Base-by-base conservation (phyloP, 2,797 vertebrate species). In the Cossypha dichroa region DNA sequence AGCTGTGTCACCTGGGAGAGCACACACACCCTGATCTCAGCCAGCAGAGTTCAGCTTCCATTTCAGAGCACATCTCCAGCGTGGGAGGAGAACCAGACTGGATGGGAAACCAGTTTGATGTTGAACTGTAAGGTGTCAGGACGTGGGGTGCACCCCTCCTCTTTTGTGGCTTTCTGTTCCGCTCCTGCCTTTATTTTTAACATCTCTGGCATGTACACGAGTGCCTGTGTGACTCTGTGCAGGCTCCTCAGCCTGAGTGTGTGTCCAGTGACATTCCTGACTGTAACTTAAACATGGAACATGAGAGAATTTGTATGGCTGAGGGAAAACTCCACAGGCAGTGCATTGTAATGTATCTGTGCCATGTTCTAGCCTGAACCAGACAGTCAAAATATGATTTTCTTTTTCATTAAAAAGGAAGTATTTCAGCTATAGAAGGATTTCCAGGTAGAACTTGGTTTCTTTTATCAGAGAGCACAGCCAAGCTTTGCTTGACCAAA, bases 131-230 rank as follows among this genome's bases (percentile, higher is more conserved):
- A 85, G 93, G 96, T 96, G 95, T 94, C 79, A 56, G 74, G 85
- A 45, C 75, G 80, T 2, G 43, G 83, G 46, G 17, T 56, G 64
- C 81, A 67, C 48, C 84, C 95, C 92, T 93, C 94, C 89, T 94
- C 88, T 85, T 60, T 75, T 87, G 93, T 93, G 96, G 88, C 73
- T 97, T 96, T 96, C 90, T 88, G 31, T 96, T 96, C 91, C 60
- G 31, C 79, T 90, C 89, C 49, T 85, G 81, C 87, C 86, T 93
- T 92, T 97, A 94, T 89, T 90, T 94, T 95, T 86, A 92, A 94
- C 33, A 25, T 91, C 81, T 60, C 45, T 60, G 73, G 46, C 3
- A 1, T 22, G 63, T 62, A 67, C 28, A 5, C 9, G 43, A 59
- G 60, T 31, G 49, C 40, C 16, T 36, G 28, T 49, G 80, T 60